Evolutionary conservation across 2,113 vertebrate species (phyloP).

Genomic region (Thinocorus orbignyianus): DNA sequence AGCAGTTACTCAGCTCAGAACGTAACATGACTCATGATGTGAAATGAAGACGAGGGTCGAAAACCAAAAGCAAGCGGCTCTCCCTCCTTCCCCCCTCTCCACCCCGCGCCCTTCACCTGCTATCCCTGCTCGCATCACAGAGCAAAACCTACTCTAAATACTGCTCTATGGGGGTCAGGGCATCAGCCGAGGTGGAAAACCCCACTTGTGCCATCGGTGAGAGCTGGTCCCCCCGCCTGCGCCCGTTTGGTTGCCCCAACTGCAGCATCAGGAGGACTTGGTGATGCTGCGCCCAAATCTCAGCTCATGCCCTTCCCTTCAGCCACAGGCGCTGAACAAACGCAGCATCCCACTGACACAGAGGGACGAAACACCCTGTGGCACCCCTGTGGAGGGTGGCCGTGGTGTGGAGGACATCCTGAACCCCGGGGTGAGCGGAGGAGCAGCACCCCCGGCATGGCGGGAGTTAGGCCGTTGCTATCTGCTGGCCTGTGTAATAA

Average conservation of each 20-base stretch:
- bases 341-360: background rate
- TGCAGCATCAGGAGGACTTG: background rate
- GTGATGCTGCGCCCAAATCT: background rate
- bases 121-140: background rate
- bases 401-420: background rate
- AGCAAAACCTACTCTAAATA: background rate
- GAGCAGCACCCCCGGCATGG: background rate
- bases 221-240: background rate
- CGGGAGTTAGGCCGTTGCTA: background rate
- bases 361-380: accelerated
- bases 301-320: background rate
- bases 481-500: slow-evolving; percentile 55
- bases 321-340: accelerated
- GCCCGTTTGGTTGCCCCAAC: accelerated
- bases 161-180: background rate
- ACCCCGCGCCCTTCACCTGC: background rate
- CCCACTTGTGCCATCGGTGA: accelerated
- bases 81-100: background rate
- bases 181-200: background rate
- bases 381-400: background rate
- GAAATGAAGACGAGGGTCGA: slow-evolving; percentile 68
- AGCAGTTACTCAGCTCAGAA: slow-evolving; percentile 82
- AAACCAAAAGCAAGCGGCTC: slow-evolving; percentile 29
- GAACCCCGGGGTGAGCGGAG: accelerated
- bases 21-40: slow-evolving; percentile 78